These are phyloP conservation scores for Cactoblastis cactorum DNA, from an alignment of 2,888 invertebrate genomes.

Conservation along the genomic window DNA sequence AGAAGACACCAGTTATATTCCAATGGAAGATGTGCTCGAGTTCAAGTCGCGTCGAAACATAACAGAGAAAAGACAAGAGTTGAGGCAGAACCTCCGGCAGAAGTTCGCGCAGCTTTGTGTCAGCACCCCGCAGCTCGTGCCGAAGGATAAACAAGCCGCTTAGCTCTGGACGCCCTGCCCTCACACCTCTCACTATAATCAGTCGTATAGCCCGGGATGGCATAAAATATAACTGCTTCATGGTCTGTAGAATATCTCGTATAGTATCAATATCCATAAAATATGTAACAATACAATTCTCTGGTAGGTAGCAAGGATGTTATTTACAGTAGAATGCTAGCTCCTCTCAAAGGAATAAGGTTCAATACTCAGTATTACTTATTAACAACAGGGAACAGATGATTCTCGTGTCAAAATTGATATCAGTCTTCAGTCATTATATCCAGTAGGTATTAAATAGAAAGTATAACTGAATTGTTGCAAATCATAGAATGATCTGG, in stretches of 20 bases:
- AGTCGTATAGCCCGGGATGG: slow-evolving; percentile 20
- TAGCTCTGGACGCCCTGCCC: slow-evolving; percentile 27
- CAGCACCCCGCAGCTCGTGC: slow-evolving; percentile 57
- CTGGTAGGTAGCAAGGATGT: slow-evolving; percentile 14
- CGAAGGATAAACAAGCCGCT: slow-evolving; percentile 41
- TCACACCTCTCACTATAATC: slow-evolving; percentile 38
- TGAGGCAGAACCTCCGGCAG: slow-evolving; percentile 89
- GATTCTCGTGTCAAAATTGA: not conserved
- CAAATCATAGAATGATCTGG: slow-evolving; percentile 1
- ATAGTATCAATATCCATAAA: too few relatives aligned
- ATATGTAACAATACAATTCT: slow-evolving; percentile 17
- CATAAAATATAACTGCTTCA: slow-evolving; percentile 24
- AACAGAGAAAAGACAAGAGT: slow-evolving; percentile 88
- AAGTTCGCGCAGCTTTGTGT: slow-evolving; percentile 90
- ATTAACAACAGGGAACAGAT: not conserved
- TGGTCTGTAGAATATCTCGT: slow-evolving; percentile 23
- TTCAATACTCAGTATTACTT: not conserved
- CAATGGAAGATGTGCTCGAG: slow-evolving; percentile 92
- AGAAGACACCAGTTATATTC: slow-evolving; percentile 89
- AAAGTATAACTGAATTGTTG: not conserved
- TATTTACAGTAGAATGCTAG: slow-evolving; percentile 10
- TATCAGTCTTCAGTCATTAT: not conserved
- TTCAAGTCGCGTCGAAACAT: slow-evolving; percentile 91
- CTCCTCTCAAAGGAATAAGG: slow-evolving; percentile 4
- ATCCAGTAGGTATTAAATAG: not conserved